Evolutionary conservation across 2,797 vertebrate species (phyloP).

Genomic region (Aerospiza tachiro): DNA sequence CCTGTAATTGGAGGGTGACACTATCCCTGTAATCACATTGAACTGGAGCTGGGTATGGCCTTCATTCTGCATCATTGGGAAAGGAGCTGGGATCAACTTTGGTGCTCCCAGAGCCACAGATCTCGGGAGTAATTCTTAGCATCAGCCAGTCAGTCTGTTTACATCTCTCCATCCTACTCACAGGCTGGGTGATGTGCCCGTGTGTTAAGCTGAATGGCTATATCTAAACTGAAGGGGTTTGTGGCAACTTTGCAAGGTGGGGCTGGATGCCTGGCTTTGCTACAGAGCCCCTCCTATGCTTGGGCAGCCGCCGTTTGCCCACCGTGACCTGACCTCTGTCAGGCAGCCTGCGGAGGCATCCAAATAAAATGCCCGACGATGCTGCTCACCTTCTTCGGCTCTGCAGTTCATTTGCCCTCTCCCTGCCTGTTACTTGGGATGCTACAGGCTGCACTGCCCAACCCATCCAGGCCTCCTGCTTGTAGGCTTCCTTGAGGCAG

Average conservation of each 20-base stretch:
- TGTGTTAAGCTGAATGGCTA: not conserved
- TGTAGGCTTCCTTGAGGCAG: not conserved
- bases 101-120: not conserved
- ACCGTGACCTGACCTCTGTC: fast-evolving
- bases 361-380: not conserved
- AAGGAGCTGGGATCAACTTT: not conserved
- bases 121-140: not conserved
- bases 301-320: not conserved
- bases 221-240: not conserved
- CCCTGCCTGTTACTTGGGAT: not conserved
- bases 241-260: not conserved
- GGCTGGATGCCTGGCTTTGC: not conserved
- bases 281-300: not conserved
- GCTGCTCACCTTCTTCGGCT: not conserved
- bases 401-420: not conserved
- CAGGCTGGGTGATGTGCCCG: not conserved
- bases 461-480: not conserved
- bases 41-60: not conserved
- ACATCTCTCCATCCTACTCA: not conserved
- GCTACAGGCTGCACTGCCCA: not conserved
- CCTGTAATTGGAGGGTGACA: not conserved
- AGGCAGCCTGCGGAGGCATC: not conserved
- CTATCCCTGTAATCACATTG: not conserved
- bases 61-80: not conserved
- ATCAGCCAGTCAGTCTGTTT: not conserved